phyloP scores from a whole-genome alignment of 2,113 vertebrate species.

The Nothobranchius furzeri region DNA sequence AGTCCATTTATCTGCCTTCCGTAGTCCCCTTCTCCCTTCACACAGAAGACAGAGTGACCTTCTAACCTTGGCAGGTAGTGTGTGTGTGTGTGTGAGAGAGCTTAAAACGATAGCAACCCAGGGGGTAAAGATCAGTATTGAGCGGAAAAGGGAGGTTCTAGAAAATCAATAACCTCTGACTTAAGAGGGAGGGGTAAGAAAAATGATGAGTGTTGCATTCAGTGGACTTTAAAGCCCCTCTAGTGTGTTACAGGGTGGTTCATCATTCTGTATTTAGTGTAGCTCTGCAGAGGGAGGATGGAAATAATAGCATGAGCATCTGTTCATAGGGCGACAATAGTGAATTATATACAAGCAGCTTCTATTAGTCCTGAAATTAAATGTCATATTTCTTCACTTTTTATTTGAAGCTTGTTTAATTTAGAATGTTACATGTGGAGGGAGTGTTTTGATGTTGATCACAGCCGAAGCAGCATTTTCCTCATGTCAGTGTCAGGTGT shows the following conservation, averaged over 20 bases:
- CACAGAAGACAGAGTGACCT: constrained; percentile 35
- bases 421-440: background rate
- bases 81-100: constrained; percentile 4
- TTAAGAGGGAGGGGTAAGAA: constrained; percentile 32
- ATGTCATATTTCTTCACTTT: background rate
- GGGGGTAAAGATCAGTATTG: constrained; percentile 28
- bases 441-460: constrained; percentile 16
- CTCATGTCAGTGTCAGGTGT: constrained; percentile 17
- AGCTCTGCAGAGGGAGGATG: constrained; percentile 14
- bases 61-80: constrained; percentile 28
- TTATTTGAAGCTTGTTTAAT: background rate
- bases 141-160: constrained; percentile 23
- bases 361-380: background rate
- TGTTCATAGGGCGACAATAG: background rate
- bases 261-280: constrained; percentile 43
- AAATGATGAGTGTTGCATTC: constrained; percentile 25
- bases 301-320: constrained; percentile 5
- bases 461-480: constrained; percentile 33
- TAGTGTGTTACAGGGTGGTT: constrained; percentile 29
- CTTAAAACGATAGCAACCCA: constrained; percentile 37
- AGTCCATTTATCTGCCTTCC: constrained; percentile 14
- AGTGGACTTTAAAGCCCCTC: constrained; percentile 27
- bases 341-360: constrained; percentile 37
- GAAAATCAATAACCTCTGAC: constrained; percentile 57
- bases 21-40: constrained; percentile 4